Conservation (phyloP, 2,113 vertebrate genomes). For the Colossoma macropomum region DNA sequence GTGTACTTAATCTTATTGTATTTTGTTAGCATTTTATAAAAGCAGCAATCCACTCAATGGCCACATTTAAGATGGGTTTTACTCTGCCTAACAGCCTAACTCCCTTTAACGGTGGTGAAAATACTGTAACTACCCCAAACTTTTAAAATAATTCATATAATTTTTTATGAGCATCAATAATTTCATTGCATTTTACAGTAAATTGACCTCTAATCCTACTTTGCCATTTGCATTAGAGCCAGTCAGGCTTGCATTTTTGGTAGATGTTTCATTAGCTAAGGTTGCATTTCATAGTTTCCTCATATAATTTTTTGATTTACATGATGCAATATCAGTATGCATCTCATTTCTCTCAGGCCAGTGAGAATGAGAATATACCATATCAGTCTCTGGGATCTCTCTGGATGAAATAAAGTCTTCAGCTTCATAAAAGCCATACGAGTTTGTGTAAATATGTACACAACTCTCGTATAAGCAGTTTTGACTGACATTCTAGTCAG, state of each 20-base stretch:
- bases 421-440: conserved; percentile 11
- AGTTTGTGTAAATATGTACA: conserved; percentile 46
- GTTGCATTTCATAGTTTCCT: not conserved
- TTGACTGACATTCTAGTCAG: conserved; percentile 55
- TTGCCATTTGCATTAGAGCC: not conserved
- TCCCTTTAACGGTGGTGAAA: too few species aligned
- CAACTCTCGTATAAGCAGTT: conserved; percentile 38
- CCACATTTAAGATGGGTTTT: too few species aligned
- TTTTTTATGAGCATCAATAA: not conserved
- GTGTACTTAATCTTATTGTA: too few species aligned
- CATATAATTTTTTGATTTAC: not conserved
- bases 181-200: not conserved
- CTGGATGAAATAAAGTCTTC: conserved; percentile 12
- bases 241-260: not conserved
- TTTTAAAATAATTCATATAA: not conserved
- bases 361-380: not conserved
- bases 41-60: too few species aligned
- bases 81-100: too few species aligned
- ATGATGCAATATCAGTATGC: conserved; percentile 3
- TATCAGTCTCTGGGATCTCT: conserved; percentile 17
- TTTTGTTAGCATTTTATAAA: too few species aligned
- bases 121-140: not conserved
- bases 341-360: conserved; percentile 7
- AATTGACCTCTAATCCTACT: too few species aligned
- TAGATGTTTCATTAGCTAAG: not conserved